These are phyloP conservation scores for Gallinago solitaria DNA, from an alignment of 2,797 vertebrate species.

Conservation along the genomic window DNA sequence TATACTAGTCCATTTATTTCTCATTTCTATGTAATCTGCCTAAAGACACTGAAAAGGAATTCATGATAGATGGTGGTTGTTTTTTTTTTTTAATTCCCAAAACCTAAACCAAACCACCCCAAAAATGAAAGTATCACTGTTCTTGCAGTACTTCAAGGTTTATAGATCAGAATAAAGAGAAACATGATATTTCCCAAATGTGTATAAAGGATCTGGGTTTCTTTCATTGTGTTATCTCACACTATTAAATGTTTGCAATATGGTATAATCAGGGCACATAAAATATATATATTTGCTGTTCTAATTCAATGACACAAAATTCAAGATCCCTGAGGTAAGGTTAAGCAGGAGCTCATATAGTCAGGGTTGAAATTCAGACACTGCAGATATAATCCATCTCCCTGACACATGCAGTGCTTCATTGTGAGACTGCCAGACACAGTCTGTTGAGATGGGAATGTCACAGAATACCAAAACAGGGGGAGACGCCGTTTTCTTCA, in stretches of 20 bases:
- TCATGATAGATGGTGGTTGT: not conserved
- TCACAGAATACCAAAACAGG: conserved; percentile 90
- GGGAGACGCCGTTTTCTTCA: conserved; percentile 13
- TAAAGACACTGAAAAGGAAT: not conserved
- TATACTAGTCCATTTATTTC: not conserved
- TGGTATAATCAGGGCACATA: not conserved
- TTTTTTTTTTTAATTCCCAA: not conserved
- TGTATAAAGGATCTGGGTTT: not conserved
- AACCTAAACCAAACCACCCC: not conserved
- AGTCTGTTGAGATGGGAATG: conserved; percentile 84
- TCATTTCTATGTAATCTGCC: not conserved
- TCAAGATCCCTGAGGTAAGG: conserved; percentile 60
- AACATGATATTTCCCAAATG: not conserved
- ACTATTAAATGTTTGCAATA: conserved; percentile 21
- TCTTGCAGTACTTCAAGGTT: not conserved
- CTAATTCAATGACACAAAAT: conserved; percentile 56
- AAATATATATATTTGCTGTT: conserved; percentile 30
- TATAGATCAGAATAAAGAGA: not conserved
- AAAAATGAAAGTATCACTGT: not conserved
- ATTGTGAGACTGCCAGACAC: conserved; percentile 92
- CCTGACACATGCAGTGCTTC: conserved; percentile 90
- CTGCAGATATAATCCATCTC: conserved; percentile 97
- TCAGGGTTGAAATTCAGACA: conserved; percentile 82
- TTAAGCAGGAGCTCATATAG: conserved; percentile 57
- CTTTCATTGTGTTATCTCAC: not conserved